Percentiles rank a stretch among this genome's conserved stretches.
These are phyloP conservation scores for Gambelia wislizenii DNA, from an alignment of 2,797 vertebrate species.

Conservation along the genomic window DNA sequence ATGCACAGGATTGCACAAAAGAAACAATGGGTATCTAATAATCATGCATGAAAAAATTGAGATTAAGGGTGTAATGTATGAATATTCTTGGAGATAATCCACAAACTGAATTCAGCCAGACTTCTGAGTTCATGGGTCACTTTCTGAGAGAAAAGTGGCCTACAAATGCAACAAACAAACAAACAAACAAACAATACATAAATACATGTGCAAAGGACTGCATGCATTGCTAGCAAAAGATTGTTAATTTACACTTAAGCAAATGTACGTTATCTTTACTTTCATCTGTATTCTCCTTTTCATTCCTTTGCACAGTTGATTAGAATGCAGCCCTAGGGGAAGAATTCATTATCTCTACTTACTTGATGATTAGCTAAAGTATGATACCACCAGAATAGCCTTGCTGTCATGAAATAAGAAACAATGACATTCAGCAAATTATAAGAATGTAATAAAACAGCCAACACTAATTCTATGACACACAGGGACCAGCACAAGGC, in stretches of 20 bases:
- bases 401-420: not conserved
- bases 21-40: not conserved
- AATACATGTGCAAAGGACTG: no score
- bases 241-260: no score
- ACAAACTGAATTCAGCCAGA: no score
- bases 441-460: not conserved
- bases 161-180: no score
- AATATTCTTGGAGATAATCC: no score
- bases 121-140: no score
- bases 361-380: not conserved
- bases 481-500: constrained; percentile 14
- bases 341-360: not conserved
- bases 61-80: not conserved
- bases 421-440: not conserved
- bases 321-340: not conserved
- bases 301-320: not conserved
- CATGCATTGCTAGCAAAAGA: not conserved
- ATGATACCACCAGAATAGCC: constrained; percentile 20
- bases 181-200: no score
- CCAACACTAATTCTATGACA: constrained; percentile 45
- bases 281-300: constrained; percentile 11
- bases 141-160: no score
- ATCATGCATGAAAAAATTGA: not conserved
- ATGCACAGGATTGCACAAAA: no score
- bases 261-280: not conserved